Conservation (phyloP, 2,888 invertebrate species). For the Eustalomyia histrio region DNA sequence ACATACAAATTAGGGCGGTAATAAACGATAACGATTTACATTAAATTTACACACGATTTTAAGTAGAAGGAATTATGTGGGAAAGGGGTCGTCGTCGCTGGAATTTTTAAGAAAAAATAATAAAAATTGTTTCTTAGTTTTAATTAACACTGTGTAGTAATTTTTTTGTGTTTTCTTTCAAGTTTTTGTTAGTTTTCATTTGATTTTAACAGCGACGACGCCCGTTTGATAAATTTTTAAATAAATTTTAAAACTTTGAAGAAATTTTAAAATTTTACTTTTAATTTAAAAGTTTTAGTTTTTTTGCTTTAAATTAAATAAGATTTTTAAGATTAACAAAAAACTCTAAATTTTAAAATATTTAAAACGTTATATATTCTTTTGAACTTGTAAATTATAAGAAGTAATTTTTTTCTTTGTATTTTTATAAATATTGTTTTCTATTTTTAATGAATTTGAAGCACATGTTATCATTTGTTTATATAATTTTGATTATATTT, state of each 20-base stretch:
- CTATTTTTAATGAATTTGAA: not conserved
- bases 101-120: not conserved
- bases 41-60: not conserved
- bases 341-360: not conserved
- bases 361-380: slow-evolving; percentile 22
- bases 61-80: not conserved
- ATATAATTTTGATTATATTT: slow-evolving; percentile 32
- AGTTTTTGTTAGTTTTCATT: not conserved
- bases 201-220: slow-evolving; percentile 61
- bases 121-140: not conserved
- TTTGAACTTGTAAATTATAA: too few relatives aligned
- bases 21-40: not conserved
- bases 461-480: slow-evolving; percentile 19
- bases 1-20: not conserved
- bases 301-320: not conserved
- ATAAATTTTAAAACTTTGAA: slow-evolving; percentile 45
- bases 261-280: not conserved
- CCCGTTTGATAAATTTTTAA: slow-evolving; percentile 50
- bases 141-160: not conserved
- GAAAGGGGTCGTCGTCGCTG: slow-evolving; percentile 58
- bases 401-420: slow-evolving; percentile 47
- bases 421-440: slow-evolving; percentile 36
- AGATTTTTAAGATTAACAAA: not conserved
- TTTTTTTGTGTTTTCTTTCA: slow-evolving; percentile 2
- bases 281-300: not conserved